Evolutionary conservation across 2,113 vertebrate species (phyloP).

Genomic region (Ammodytes dubius): DNA sequence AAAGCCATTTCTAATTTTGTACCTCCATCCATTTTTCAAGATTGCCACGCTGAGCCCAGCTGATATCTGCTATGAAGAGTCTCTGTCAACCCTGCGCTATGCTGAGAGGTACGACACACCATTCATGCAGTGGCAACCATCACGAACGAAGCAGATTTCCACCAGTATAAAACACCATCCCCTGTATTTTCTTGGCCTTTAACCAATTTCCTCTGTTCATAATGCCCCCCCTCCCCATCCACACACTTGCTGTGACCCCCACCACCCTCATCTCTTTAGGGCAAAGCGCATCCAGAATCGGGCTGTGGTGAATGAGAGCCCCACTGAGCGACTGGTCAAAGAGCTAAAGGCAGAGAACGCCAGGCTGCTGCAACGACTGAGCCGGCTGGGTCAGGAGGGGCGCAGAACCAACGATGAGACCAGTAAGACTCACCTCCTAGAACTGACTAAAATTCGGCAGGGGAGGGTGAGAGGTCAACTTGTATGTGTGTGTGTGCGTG

Average conservation of each 20-base stretch:
- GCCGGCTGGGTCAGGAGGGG: conserved; percentile 82
- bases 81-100: conserved; percentile 89
- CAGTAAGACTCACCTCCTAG: conserved; percentile 67
- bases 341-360: conserved; percentile 87
- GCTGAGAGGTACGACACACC: conserved; percentile 86
- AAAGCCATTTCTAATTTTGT: background rate
- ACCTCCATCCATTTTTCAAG: conserved; percentile 67
- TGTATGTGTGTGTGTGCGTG: conserved; percentile 14
- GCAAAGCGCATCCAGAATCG: conserved; percentile 91
- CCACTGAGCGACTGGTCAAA: conserved; percentile 86
- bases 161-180: background rate
- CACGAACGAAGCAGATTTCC: background rate
- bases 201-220: background rate
- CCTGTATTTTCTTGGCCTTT: background rate
- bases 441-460: no score
- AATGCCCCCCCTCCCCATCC: background rate
- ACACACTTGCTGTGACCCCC: background rate
- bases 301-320: conserved; percentile 89
- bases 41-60: conserved; percentile 90
- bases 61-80: conserved; percentile 91
- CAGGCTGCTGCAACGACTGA: conserved; percentile 80
- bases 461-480: background rate
- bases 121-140: background rate
- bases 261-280: conserved; percentile 65
- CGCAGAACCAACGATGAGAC: conserved; percentile 83